Evolutionary conservation across 2,797 vertebrate species (phyloP), one percentile per base, ranked within the genome.

Genomic region (Australoheros facetus): DNA sequence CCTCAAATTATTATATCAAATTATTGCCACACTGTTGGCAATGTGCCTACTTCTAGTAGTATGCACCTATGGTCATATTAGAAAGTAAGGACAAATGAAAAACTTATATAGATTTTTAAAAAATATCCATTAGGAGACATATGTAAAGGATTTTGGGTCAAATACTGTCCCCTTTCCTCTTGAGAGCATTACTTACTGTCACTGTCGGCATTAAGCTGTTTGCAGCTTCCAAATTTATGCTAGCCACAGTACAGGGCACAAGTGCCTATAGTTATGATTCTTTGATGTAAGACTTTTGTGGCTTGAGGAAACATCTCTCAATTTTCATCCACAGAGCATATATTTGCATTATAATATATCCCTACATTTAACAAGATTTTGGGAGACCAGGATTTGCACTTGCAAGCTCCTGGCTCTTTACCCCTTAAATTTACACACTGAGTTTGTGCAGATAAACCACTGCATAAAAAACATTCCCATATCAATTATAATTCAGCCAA

Each of bases 401-500:
- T 75, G 55, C 66, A 26, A 84, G 60, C 73, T 80, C 3, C 7
- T 19, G 64, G 58, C 59, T 71, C 32, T 54, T 76, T 64, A 77
- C 42, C 48, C 55, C 71, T 71, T 54, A 80, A 70, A 57, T 77
- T 21, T n/a, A 71, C 19, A 77, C 30, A 60, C 28, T 72, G 55
- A 71, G 16, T 78, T 48, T 71, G 45, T 37, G 16, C 23, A 51
- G 57, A 83, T 37, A 76, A 82, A 71, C 78, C 60, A 69, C 48
- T 66, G 74, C 74, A 75, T 56, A 30, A 30, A 5, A 30, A 84
- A 84, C 84, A 81, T 56, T 86, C 54, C 78, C 32, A 16, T 74
- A 93, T 91, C 87, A 89, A 92, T 93, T 89, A 77, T 42, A 71
- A 62, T 80, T 79, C 73, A 74, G 75, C 84, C 82, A 89, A 93